Conservation (phyloP, 2,888 invertebrate species). For the Lasius fuliginosus region DNA sequence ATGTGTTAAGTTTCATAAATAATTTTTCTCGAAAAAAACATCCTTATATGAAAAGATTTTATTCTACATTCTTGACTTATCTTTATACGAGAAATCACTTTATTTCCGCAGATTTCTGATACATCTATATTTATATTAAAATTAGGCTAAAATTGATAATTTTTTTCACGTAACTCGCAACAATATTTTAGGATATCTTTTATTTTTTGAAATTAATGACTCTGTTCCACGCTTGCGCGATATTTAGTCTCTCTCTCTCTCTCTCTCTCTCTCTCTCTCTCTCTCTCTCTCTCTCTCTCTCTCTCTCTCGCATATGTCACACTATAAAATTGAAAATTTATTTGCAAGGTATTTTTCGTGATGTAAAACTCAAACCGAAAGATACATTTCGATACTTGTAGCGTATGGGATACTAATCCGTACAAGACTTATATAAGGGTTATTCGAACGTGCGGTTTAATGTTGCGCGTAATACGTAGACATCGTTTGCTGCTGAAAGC, state of each 20-base stretch:
- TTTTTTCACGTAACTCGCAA: background rate
- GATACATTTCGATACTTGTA: background rate
- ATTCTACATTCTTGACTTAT: background rate
- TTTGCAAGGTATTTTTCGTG: background rate
- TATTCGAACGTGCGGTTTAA: constrained; percentile 41
- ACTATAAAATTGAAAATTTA: constrained; percentile 8
- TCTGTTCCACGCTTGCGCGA: background rate
- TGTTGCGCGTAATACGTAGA: constrained; percentile 42
- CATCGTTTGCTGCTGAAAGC: constrained; percentile 33
- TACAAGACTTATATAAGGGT: constrained; percentile 20
- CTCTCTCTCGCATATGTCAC: background rate
- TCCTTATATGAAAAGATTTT: background rate
- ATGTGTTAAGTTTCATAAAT: background rate
- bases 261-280: background rate
- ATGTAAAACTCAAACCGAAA: constrained; percentile 25
- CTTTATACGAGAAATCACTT: background rate
- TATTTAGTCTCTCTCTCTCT: background rate
- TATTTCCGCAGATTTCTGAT: background rate
- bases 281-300: background rate
- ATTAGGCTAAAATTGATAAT: background rate
- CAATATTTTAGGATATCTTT: background rate
- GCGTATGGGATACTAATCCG: constrained; percentile 13
- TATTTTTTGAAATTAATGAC: background rate
- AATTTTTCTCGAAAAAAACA: background rate
- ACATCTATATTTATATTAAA: background rate